Percentiles rank a stretch among this genome's conserved stretches.
Conservation (phyloP, 2,888 invertebrate genomes). For the Zeuzera pyrina region DNA sequence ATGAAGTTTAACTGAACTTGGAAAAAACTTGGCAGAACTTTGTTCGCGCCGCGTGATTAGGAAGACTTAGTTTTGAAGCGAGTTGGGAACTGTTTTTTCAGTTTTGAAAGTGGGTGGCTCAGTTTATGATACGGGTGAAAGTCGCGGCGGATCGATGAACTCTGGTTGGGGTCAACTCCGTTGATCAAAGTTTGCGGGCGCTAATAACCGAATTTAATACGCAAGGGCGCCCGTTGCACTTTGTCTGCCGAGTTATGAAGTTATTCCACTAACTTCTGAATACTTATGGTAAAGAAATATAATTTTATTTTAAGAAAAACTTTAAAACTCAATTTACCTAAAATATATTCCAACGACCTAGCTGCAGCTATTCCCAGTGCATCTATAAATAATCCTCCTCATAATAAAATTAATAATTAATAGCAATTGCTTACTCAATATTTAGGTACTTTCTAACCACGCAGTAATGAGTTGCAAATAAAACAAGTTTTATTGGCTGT, state of each 20-base stretch:
- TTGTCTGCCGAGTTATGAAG: constrained; percentile 19
- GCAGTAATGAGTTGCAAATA: no score
- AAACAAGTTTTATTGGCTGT: no score
- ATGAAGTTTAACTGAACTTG: constrained; percentile 69
- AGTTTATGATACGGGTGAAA: constrained; percentile 73
- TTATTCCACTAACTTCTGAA: no score
- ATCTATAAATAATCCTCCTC: no score
- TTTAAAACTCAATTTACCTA: no score
- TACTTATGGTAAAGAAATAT: no score
- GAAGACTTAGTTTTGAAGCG: constrained; percentile 71
- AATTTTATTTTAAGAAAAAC: no score
- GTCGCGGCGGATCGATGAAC: constrained; percentile 67
- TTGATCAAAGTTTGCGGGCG: constrained; percentile 63
- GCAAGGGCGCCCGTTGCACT: constrained; percentile 45
- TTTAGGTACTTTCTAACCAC: no score
- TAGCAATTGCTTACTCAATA: no score
- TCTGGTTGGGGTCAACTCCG: constrained; percentile 53
- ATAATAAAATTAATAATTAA: no score
- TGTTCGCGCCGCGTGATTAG: constrained; percentile 70
- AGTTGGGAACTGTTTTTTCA: constrained; percentile 67
- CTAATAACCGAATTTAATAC: constrained; percentile 68
- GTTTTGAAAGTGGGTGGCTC: constrained; percentile 72
- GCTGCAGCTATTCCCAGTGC: no score
- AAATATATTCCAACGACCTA: no score
- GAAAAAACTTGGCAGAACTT: constrained; percentile 66